Conservation (phyloP, 1,140 invertebrate genomes). For the Pristionchus pacificus region DNA sequence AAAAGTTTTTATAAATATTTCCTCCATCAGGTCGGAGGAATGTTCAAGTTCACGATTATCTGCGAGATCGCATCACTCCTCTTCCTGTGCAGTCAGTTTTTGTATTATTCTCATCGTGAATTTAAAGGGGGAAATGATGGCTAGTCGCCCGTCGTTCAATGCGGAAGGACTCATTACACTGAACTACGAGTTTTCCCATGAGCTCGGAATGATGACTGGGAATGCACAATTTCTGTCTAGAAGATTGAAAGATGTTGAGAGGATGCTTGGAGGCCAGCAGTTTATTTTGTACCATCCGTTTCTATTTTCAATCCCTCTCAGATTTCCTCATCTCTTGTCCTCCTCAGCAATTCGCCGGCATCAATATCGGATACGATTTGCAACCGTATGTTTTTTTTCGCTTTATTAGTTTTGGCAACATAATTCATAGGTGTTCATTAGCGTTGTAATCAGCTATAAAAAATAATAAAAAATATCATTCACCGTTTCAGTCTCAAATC, state of each 20-base stretch:
- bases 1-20: too few species aligned
- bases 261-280: too few species aligned
- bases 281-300: too few species aligned
- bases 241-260: too few species aligned
- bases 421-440: constrained; percentile 15
- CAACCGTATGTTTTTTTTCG: constrained; percentile 38
- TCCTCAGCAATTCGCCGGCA: constrained; percentile 53
- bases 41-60: constrained; percentile 57
- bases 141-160: too few species aligned
- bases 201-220: too few species aligned
- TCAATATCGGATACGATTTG: constrained; percentile 46
- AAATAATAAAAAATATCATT: constrained; percentile 15
- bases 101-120: too few species aligned
- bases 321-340: constrained; percentile 53
- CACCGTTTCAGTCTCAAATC: background rate
- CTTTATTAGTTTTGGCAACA: background rate
- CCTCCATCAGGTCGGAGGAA: constrained; percentile 55
- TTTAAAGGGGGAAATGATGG: too few species aligned
- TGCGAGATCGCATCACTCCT: constrained; percentile 50
- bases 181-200: too few species aligned
- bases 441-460: background rate
- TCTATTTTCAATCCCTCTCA: constrained; percentile 13
- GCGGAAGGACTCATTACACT: too few species aligned
- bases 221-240: too few species aligned
- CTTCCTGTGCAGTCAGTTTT: too few species aligned